A percentile compares a stretch with the other conserved stretches of the same genome.
These are phyloP conservation scores for Aleiodes testaceus DNA, from an alignment of 2,888 invertebrate genomes.

Conservation along the genomic window DNA sequence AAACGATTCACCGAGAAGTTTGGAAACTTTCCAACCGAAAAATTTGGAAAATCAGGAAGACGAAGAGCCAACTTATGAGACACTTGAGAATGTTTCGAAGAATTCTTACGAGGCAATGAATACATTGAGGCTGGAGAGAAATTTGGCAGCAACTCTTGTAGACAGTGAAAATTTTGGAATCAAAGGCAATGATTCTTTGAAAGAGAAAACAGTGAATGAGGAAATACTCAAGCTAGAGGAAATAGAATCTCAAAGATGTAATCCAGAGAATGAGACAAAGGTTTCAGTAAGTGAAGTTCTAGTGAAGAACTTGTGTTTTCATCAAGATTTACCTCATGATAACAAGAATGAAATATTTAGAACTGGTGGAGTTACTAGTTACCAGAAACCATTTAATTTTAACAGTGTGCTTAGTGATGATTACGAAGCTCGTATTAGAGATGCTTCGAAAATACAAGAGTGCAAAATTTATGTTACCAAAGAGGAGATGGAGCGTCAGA, in stretches of 20 bases:
- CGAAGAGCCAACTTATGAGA: conserved; percentile 46
- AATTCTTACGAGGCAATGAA: conserved; percentile 55
- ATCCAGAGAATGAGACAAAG: conserved; percentile 18
- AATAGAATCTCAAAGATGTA: background rate
- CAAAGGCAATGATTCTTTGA: conserved; percentile 9
- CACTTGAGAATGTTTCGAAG: conserved; percentile 42
- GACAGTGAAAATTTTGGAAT: background rate
- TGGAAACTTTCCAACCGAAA: conserved; percentile 32
- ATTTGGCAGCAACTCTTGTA: conserved; percentile 30
- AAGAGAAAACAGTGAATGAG: background rate
- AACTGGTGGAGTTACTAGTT: conserved; percentile 23
- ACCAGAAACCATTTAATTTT: conserved; percentile 58
- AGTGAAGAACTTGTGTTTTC: conserved; percentile 63
- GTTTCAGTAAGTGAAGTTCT: conserved; percentile 62
- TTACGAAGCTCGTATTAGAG: conserved; percentile 56
- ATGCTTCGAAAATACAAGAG: conserved; percentile 52
- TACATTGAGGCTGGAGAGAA: conserved; percentile 52
- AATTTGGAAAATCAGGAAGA: conserved; percentile 5
- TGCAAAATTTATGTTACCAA: conserved; percentile 63
- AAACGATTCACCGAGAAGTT: too few relatives aligned
- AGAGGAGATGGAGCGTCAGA: conserved; percentile 64
- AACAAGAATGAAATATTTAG: conserved; percentile 42
- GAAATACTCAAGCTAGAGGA: background rate
- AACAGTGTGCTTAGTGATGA: conserved; percentile 63
- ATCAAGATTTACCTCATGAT: conserved; percentile 59